These are phyloP conservation scores for Pipistrellus kuhlii DNA, from an alignment of 2,797 vertebrate genomes.

Conservation along the genomic window DNA sequence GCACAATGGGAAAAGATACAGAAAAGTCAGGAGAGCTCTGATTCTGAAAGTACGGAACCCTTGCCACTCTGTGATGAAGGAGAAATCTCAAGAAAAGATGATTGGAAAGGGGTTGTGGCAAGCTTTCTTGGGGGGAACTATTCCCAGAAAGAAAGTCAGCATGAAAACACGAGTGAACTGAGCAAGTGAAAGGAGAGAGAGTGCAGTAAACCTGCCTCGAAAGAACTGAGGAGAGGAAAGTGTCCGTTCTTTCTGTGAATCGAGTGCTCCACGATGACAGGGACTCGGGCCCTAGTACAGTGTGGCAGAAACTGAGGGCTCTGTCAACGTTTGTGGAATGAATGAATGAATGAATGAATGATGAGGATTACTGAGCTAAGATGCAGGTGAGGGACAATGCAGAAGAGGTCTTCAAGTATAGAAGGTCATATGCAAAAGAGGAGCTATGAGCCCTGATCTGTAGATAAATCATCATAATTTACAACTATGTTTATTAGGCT, in stretches of 20 bases:
- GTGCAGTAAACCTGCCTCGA: background rate
- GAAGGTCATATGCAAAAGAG: background rate
- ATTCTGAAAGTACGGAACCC: background rate
- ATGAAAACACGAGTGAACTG: background rate
- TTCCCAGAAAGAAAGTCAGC: background rate
- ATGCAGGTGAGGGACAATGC: background rate
- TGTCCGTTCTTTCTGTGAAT: background rate
- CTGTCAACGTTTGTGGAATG: background rate
- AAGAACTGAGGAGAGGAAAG: background rate
- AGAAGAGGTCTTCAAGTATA: background rate
- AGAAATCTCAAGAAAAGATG: background rate
- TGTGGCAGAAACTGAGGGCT: background rate
- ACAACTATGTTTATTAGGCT: background rate
- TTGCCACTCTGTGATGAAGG: background rate
- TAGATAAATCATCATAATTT: background rate
- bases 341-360: constrained; percentile 39
- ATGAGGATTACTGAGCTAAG: background rate
- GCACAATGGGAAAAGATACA: background rate
- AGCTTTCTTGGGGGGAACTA: background rate
- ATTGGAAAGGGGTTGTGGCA: background rate
- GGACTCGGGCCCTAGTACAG: background rate
- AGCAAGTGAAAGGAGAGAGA: constrained; percentile 1
- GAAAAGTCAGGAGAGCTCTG: constrained; percentile 5
- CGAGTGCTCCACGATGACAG: background rate
- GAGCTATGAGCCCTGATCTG: background rate